Base-by-base conservation (phyloP, 2,888 invertebrate genomes). In the Lycocerus yunnanus region DNA sequence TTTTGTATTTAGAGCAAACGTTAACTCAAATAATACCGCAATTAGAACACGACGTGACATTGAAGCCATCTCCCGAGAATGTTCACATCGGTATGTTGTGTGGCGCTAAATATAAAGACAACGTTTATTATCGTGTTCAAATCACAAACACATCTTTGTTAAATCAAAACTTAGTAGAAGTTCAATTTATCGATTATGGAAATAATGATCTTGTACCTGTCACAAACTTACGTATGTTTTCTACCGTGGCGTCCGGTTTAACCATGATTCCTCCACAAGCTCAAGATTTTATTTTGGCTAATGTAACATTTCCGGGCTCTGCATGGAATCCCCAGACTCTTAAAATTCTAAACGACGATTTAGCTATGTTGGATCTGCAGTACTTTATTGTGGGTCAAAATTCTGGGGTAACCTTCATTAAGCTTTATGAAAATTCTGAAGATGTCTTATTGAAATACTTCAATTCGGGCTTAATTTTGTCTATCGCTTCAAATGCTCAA, bases 171-270 rank as follows among this genome's bases (percentile, higher is more conserved):
- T 86, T 89, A 70, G 89, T 93, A 67, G 90, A 91, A 78, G 91
- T 93, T n/a, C 89, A 90, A 73, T 93, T 93, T 79, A 88, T 93
- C 27, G 93, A 93, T 83, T 92, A 90, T 81, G 93, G 93, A 63
- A 92, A 92, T 82, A 89, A 88, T 78, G 91, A 91, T 79, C 84
- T 89, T 13, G 89, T 94, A 72, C 89, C 90, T 15, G 84, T 90
- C 69, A 88, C 88, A 59, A 90, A 91, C 75, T 89, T 93, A 65
- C 86, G 93, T 82, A 87, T 90, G 61, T 83, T 92, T 73, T 89
- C 90, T 66, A 87, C 83, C 61, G 89, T 90, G 81, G 89, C 90
- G 13, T 84, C 89, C 0, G 82, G 84, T 13, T 82, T 87, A 15
- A 75, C 85, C 71, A 74, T 82, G 69, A 83, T 91, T 77, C 89